Base-by-base conservation (phyloP, 2,797 vertebrate genomes). In the Anas georgica region DNA sequence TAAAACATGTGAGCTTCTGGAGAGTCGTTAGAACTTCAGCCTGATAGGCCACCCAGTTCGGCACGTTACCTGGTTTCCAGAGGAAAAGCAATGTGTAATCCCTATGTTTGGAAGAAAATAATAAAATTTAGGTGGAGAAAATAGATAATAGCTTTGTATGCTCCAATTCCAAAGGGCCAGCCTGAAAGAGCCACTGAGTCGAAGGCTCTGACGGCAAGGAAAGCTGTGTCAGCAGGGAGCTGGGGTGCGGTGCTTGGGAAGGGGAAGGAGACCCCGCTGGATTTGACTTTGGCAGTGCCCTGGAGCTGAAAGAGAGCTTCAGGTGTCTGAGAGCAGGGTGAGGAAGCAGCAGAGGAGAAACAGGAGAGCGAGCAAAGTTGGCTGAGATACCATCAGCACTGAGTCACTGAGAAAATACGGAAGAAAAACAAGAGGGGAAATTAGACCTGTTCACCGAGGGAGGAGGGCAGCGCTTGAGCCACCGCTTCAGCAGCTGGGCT, bases 201-300 rank as follows among this genome's bases (percentile, higher is more conserved):
- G 68, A 72, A 59, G 16, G n/a, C 9, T 76, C 28, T 60, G 37
- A n/a, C 21, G 35, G 50, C 69, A 66, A 48, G 4, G 63, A 74
- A 83, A 83, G 52, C 59, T 85, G 81, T 72, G 73, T 77, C 75
- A 74, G 46, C 66, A 67, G 86, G 50, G 43, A 73, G 62, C 54
- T 66, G 74, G 48, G 11, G 13, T 83, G 67, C 60, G 31, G 22
- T 54, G 28, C 22, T 43, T 58, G 74, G 37, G 33, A 78, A 41
- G 33, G 21, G 21, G n/a, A 52, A 67, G 52, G 46, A 63, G 62
- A 54, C 22, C 54, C 52, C 13, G 11, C 29, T 6, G 5, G 39
- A 13, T 55, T 22, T 25, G 4, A 2, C 4, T 74, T 18, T 56
- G 25, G 28, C 39, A 50, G 39, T n/a, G 45, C 45, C 50, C 17